A percentile compares a stretch with the other conserved stretches of the same genome.
These are phyloP conservation scores for Gymnorhina tibicen DNA, from an alignment of 2,113 vertebrate species.

Conservation along the genomic window DNA sequence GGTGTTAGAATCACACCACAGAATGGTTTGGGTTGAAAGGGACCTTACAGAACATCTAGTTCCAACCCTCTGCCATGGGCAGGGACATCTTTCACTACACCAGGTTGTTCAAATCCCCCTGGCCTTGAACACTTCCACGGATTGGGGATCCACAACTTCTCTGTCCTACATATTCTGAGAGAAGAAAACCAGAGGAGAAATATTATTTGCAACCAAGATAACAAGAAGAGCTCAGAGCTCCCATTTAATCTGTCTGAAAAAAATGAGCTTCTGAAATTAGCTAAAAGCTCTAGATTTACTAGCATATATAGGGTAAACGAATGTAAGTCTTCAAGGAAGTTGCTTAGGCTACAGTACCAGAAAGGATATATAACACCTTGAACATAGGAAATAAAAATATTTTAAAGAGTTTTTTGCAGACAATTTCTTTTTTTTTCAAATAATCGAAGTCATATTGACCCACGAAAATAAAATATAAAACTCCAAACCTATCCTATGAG, in stretches of 20 bases:
- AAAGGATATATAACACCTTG: not conserved
- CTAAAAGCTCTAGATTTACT: not conserved
- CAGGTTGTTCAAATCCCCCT: not conserved
- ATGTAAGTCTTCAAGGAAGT: not conserved
- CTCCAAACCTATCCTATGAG: not conserved
- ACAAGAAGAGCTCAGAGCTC: not conserved
- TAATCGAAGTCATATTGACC: not conserved
- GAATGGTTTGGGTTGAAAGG: not conserved
- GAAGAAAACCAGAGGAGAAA: not conserved
- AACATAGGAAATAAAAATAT: not conserved
- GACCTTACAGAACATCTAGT: not conserved
- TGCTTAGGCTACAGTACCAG: not conserved
- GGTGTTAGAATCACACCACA: rapidly evolving
- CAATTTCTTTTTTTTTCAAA: not conserved
- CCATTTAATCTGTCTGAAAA: not conserved
- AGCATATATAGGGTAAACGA: not conserved
- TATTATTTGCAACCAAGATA: not conserved
- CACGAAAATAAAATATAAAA: not conserved
- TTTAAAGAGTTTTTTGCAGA: not conserved
- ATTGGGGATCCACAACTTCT: not conserved
- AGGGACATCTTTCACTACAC: not conserved
- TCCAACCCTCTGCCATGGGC: not conserved
- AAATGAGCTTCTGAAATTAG: not conserved
- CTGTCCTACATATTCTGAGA: rapidly evolving
- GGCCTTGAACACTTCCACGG: not conserved